Evolutionary conservation across 2,888 invertebrate genomes (phyloP), one percentile per base, ranked within the genome.

Genomic region (Panopea generosa): DNA sequence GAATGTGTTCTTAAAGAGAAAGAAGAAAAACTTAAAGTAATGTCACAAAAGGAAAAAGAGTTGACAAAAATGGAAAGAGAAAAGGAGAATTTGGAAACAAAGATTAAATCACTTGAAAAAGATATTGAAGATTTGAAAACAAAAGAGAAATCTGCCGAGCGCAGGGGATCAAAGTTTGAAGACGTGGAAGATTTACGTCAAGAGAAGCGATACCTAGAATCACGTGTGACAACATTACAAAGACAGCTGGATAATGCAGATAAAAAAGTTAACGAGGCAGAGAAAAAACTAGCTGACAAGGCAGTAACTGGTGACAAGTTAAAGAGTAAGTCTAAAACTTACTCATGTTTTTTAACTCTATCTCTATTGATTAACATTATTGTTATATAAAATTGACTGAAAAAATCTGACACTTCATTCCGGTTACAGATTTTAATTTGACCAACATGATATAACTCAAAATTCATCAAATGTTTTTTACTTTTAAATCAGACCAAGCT

Each of bases 131-230:
- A 84, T 45, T 65, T 87, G 38, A 80, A 88, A 63, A 18, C 62
- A 18, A 79, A 73, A 50, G 76, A 75, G 38, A 61, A 49, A 27
- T 43, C 67, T 18, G 49, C 60, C n/a, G 68, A 63, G 6, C 27
- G 72, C 59, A 59, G 74, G 76, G 71, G 73, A 59, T 60, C 66
- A 43, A 59, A 22, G 90, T 26, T 73, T 24, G 90, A 91, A 55
- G 91, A 93, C 47, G 91, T 92, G 63, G 90, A 82, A 66, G 87
- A 90, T n/a, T 84, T 94, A 60, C 92, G 93, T 68, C 88, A 92
- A 47, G 88, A 92, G 82, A 82, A 83, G 47, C 18, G 56, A 18
- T 75, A 75, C 43, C 50, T 81, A n/a, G 81, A 62, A 75, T 70
- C 75, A 29, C 56, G 70, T 18, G 66, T 81, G 47, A 24, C 73